These are phyloP conservation scores for Carpatolechia fugitivella DNA, from an alignment of 2,888 invertebrate species.

Conservation along the genomic window DNA sequence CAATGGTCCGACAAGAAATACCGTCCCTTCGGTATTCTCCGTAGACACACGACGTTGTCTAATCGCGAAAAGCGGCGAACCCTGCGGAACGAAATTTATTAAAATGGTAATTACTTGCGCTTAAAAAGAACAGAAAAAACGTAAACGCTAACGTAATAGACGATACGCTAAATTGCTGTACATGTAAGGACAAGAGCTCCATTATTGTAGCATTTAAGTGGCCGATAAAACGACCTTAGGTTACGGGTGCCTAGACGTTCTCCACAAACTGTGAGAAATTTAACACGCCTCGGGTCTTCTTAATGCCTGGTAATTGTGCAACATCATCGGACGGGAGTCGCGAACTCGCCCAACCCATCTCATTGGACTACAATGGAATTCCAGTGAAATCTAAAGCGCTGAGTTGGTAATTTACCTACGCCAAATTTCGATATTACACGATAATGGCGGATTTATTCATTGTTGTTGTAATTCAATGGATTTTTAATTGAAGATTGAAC, in stretches of 20 bases:
- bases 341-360: constrained; percentile 32
- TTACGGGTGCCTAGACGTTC: constrained; percentile 52
- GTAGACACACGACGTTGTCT: constrained; percentile 86
- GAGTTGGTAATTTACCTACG: constrained; percentile 16
- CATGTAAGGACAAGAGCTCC: constrained; percentile 54
- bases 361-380: constrained; percentile 27
- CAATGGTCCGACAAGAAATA: constrained; percentile 86
- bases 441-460: not conserved
- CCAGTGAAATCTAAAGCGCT: constrained; percentile 2
- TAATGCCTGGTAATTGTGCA: constrained; percentile 63
- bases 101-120: constrained; percentile 24
- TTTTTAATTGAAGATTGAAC: not conserved
- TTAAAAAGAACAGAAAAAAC: constrained; percentile 11
- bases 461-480: not conserved
- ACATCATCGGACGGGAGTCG: constrained; percentile 40
- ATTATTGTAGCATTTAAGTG: constrained; percentile 61
- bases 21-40: constrained; percentile 88
- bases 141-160: constrained; percentile 30
- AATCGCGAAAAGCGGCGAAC: constrained; percentile 87
- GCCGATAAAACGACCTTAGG: constrained; percentile 52
- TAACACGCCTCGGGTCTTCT: constrained; percentile 57
- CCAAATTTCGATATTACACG: constrained; percentile 5
- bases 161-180: constrained; percentile 40
- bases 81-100: constrained; percentile 62
- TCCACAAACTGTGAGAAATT: constrained; percentile 61